Percentiles rank a stretch among this genome's conserved stretches.
Evolutionary conservation across 2,888 invertebrate species (phyloP).

Genomic region (Euplagia quadripunctaria): DNA sequence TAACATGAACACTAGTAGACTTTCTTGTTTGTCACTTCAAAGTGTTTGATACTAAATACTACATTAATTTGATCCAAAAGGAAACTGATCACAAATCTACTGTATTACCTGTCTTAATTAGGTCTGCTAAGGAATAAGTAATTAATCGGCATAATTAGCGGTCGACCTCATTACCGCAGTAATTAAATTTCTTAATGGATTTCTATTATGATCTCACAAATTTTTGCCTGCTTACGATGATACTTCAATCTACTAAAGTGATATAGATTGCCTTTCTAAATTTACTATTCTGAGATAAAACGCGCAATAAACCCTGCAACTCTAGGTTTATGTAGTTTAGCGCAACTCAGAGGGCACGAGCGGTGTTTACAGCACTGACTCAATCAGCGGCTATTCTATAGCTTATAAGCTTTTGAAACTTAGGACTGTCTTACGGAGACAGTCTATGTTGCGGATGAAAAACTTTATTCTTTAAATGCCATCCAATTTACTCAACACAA

Average conservation of each 20-base stretch:
- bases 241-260: neutral
- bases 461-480: no score
- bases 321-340: neutral
- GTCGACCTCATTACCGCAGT: neutral
- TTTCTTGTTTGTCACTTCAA: no score
- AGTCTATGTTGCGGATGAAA: no score
- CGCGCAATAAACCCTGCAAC: no score
- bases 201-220: neutral
- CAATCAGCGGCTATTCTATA: neutral
- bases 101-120: neutral
- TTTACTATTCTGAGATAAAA: neutral
- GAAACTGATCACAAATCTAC: neutral
- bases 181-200: constrained; percentile 1
- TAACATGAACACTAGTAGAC: no score
- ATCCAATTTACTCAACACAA: no score
- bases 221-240: neutral
- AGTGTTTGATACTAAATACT: no score
- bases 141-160: constrained; percentile 1
- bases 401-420: no score
- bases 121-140: neutral
- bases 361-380: neutral
- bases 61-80: neutral
- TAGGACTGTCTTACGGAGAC: no score
- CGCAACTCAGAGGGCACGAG: neutral
- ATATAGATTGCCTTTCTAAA: neutral